phyloP scores from a whole-genome alignment of 2,113 vertebrate species.

The Crotalus horridus region DNA sequence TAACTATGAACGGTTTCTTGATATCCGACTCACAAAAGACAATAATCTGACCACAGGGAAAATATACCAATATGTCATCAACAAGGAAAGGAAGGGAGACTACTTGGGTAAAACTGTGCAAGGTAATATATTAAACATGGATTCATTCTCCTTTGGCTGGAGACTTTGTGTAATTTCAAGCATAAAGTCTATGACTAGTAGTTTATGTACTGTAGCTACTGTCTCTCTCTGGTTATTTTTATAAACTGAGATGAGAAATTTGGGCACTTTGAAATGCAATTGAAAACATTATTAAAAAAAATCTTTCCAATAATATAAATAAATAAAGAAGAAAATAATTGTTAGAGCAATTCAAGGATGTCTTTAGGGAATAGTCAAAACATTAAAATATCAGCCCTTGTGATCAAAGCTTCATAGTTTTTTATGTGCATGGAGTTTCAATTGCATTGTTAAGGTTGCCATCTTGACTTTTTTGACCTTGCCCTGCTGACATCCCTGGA shows the following conservation, averaged over 20 bases:
- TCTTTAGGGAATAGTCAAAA: not conserved
- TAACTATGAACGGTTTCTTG: slow-evolving; percentile 95
- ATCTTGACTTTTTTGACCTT: not conserved
- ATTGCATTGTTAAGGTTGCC: not conserved
- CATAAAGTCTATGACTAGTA: not conserved
- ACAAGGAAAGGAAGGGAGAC: slow-evolving; percentile 93
- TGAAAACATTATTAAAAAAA: not conserved
- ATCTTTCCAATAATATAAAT: not conserved
- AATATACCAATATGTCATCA: slow-evolving; percentile 96
- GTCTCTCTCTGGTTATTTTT: not conserved
- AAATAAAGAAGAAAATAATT: not conserved
- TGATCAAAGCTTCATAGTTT: not conserved
- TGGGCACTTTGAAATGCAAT: not conserved
- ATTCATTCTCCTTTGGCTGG: not conserved
- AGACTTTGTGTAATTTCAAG: not conserved
- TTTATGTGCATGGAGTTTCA: not conserved
- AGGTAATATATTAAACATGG: slow-evolving; percentile 69
- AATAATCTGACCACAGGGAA: slow-evolving; percentile 98
- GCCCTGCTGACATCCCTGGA: not conserved
- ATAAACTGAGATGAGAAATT: not conserved
- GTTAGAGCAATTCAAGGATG: not conserved
- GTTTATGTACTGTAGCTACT: not conserved
- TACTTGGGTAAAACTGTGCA: slow-evolving; percentile 97
- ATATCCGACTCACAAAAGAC: slow-evolving; percentile 92
- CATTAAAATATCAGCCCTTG: not conserved